phyloP scores from a whole-genome alignment of 2,888 invertebrate genomes.

The Orthonevra nobilis region DNA sequence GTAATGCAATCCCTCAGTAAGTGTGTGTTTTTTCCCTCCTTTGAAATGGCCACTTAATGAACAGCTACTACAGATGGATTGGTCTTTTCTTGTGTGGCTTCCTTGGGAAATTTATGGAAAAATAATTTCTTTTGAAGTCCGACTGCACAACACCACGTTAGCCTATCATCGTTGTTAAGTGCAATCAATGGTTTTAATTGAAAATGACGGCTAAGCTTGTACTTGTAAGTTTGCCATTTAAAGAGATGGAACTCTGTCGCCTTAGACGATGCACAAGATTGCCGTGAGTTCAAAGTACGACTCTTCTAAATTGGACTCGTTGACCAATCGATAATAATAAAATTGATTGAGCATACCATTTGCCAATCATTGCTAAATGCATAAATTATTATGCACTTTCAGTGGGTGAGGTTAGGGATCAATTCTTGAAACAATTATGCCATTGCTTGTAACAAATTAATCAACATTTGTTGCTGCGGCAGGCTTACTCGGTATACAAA shows the following conservation, averaged over 20 bases:
- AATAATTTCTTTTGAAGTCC: slow-evolving; percentile 66
- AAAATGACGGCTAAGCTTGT: slow-evolving; percentile 59
- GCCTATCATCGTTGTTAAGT: slow-evolving; percentile 67
- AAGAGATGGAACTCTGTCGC: slow-evolving; percentile 35
- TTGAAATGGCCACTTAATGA: slow-evolving; percentile 33
- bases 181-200: slow-evolving; percentile 70
- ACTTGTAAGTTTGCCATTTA: slow-evolving; percentile 33
- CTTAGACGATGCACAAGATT: slow-evolving; percentile 40
- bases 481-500: slow-evolving; percentile 13
- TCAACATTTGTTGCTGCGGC: slow-evolving; percentile 42
- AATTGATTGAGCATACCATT: not conserved
- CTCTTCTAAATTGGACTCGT: not conserved
- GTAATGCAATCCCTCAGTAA: slow-evolving; percentile 36
- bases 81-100: slow-evolving; percentile 3
- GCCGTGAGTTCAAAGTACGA: slow-evolving; percentile 55
- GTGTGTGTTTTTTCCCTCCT: slow-evolving; percentile 22
- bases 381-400: too few relatives aligned
- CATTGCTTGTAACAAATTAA: slow-evolving; percentile 52
- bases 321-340: slow-evolving; percentile 44
- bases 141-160: slow-evolving; percentile 45
- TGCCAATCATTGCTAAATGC: slow-evolving; percentile 4
- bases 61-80: slow-evolving; percentile 6
- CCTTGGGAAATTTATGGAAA: slow-evolving; percentile 65
- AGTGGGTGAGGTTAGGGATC: too few relatives aligned
- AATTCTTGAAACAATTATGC: slow-evolving; percentile 10